Base-by-base conservation (phyloP, 2,888 invertebrate genomes). In the Dolichomitus sp. region DNA sequence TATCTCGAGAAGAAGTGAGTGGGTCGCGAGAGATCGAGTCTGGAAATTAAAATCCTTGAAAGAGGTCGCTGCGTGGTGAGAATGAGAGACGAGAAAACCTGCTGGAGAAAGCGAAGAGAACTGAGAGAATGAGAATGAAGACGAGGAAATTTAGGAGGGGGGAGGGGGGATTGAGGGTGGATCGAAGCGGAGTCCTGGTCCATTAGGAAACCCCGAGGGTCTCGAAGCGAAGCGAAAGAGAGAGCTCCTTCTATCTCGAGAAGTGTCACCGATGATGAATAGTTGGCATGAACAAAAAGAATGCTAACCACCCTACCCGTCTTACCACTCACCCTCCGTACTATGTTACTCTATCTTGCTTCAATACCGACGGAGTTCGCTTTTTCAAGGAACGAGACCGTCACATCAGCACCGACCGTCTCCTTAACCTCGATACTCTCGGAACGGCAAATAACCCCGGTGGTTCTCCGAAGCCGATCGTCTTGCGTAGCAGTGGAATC, bases 231-330 rank as follows among this genome's bases (percentile, higher is more conserved):
- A 48, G 66, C 80, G 65, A 83, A 72, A 81, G 89, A 87, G 87
- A 87, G 87, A 84, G 85, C 84, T 87, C 89, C 89, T 91, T 92
- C 92, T 93, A 93, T 93, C 93, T 93, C 90, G 90, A 89, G 89
- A 92, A 93, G 91, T 93, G 93, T 93, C 93, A 93, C 92, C 92
- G 93, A 93, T 93, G 93, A 93, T 93, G 93, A 93, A 93, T 93
- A 92, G 93, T 93, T 93, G 92, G 91, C 92, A 92, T 89, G 93
- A 93, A 93, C 93, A 93, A 93, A 93, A 93, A 93, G 93, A 93
- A 92, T 91, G 91, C 89, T 91, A 92, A 93, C 92, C 91, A 89
- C 88, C 78, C 48, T 87, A 87, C 77, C 81, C 88, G 85, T 86
- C 84, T 85, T 82, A 83, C 77, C 81, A 83, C 81, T 83, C 80